Evolutionary conservation across 2,797 vertebrate species (phyloP).

Genomic region (Hemitrygon akajei): DNA sequence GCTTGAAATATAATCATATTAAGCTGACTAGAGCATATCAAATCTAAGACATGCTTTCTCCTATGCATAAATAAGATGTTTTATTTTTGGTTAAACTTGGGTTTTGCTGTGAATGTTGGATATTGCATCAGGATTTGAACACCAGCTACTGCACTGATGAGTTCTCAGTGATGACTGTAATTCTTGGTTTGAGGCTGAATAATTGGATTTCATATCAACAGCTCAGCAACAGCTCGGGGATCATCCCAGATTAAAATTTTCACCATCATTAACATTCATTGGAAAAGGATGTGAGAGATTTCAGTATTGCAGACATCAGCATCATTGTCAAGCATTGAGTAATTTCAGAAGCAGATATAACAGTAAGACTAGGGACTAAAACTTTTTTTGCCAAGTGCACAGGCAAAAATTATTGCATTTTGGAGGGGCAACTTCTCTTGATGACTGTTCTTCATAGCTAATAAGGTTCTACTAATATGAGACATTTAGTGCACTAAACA

Average conservation of each 20-base stretch:
- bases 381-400: neutral
- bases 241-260: slow-evolving; percentile 87
- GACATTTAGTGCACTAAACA: neutral
- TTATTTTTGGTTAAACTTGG: neutral
- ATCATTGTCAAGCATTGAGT: slow-evolving; percentile 27
- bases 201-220: slow-evolving; percentile 97
- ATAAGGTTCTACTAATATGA: neutral
- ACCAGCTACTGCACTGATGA: slow-evolving; percentile 32
- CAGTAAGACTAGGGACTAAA: neutral
- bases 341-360: slow-evolving; percentile 18
- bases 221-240: slow-evolving; percentile 78
- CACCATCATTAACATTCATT: slow-evolving; percentile 90
- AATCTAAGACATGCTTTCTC: neutral
- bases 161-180: slow-evolving; percentile 21
- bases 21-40: neutral
- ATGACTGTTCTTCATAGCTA: neutral
- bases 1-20: neutral
- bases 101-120: slow-evolving; percentile 6
- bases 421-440: neutral
- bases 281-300: slow-evolving; percentile 49
- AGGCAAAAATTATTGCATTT: neutral
- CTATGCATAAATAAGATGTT: neutral
- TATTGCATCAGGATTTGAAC: slow-evolving; percentile 27
- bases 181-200: slow-evolving; percentile 72
- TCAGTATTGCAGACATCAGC: slow-evolving; percentile 32